Evolutionary conservation across 2,797 vertebrate genomes (phyloP), one percentile per base, ranked within the genome.

Genomic region (Poecilia picta): DNA sequence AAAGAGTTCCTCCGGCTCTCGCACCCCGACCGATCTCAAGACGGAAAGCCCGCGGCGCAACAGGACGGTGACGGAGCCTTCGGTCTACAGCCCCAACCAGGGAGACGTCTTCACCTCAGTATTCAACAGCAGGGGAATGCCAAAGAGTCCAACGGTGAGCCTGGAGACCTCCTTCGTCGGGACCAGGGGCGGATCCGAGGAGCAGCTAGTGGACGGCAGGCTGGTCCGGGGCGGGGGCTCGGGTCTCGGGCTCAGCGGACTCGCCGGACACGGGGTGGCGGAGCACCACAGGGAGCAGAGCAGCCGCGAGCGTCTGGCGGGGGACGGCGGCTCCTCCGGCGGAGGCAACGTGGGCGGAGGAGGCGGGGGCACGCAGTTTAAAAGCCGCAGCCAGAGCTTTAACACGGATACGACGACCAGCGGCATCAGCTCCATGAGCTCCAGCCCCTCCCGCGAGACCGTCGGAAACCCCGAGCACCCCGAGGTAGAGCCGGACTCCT

Each of bases 321-420:
- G 97, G 62, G 96, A 96, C 49, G 96, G 97, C 1, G 95, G 94
- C 49, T 92, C 94, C 51, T 95, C 97, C 79, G 83, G 91, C 0
- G 93, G 91, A 89, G 94, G 97, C 92, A 93, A 96, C 81, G 84
- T 91, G 94, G 82, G 96, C 87, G 88, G 94, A 91, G 91, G 95
- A 88, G 79, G 94, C 0, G 93, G 94, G 33, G 94, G 96, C 76
- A 96, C 97, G 51, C 97, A 98, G 87, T 99, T 99, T 90, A 99
- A 99, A 95, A 99, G 98, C 88, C 98, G 98, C 85, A 99, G 98
- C 90, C 97, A 99, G 91, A 99, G 98, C 95, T 99, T 99, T 89
- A 99, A 99, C 94, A 99, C 98, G 57, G 98, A 99, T 95, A 99
- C 98, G 28, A 99, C 98, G 39, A 99, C 98, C 73, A 99, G 98